A percentile compares a stretch with the other conserved stretches of the same genome.
These are phyloP conservation scores for Anarrhichthys ocellatus DNA, from an alignment of 2,113 vertebrate species.

Conservation along the genomic window DNA sequence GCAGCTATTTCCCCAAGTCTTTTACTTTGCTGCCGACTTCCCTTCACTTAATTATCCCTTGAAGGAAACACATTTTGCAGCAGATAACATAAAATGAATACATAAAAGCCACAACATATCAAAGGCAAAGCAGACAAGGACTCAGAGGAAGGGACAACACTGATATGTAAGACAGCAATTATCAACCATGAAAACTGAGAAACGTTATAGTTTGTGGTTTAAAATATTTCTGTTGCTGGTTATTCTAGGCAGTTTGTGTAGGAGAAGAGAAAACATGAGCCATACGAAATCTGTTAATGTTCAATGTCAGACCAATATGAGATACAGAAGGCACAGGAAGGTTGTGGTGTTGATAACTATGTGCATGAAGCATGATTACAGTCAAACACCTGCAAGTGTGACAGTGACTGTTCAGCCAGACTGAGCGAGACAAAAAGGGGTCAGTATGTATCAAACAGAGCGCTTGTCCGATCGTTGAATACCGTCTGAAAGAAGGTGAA, in stretches of 20 bases:
- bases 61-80: background rate
- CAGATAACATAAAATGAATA: background rate
- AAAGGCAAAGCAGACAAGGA: background rate
- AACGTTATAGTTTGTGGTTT: background rate
- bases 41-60: background rate
- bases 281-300: background rate
- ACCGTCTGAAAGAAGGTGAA: background rate
- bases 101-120: background rate
- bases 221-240: background rate
- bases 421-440: background rate
- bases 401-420: background rate
- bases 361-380: background rate
- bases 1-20: background rate
- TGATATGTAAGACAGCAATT: background rate
- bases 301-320: background rate
- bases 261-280: background rate
- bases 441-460: background rate
- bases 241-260: background rate
- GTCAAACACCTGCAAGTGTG: conserved; percentile 5
- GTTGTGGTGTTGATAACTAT: background rate
- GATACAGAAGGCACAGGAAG: background rate
- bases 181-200: background rate
- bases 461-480: background rate
- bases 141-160: background rate
- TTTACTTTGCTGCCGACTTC: background rate